These are phyloP conservation scores for Odontophorus gujanensis DNA, from an alignment of 2,113 vertebrate species.

Conservation along the genomic window DNA sequence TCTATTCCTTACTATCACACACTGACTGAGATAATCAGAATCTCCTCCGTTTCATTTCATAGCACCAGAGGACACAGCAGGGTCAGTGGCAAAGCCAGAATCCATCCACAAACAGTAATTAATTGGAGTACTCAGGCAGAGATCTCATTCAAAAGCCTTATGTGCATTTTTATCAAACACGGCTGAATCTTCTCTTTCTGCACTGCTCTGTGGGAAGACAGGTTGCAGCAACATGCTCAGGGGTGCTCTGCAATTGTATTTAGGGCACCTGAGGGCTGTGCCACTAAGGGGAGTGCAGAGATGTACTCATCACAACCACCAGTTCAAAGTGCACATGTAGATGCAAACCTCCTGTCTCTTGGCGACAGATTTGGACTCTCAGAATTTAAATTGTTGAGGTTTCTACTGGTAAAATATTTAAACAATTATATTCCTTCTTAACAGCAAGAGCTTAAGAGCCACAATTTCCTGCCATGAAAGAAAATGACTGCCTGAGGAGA, in stretches of 20 bases:
- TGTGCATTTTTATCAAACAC: background rate
- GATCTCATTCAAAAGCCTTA: background rate
- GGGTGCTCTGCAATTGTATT: background rate
- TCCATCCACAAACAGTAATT: background rate
- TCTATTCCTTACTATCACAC: background rate
- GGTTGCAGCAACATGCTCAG: background rate
- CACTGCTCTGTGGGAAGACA: background rate
- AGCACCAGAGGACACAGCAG: background rate
- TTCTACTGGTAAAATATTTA: background rate
- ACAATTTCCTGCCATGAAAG: background rate
- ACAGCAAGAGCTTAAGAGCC: background rate
- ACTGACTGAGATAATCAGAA: background rate
- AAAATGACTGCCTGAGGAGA: background rate
- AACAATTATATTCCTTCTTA: background rate
- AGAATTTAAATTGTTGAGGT: background rate
- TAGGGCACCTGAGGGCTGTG: background rate
- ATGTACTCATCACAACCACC: rapidly evolving
- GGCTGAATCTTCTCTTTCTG: background rate
- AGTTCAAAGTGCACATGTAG: rapidly evolving
- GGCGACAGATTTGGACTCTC: background rate
- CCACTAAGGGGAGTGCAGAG: background rate
- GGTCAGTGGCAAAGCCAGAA: background rate
- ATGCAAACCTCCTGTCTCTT: background rate
- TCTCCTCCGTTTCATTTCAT: background rate
- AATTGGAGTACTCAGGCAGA: background rate